These are phyloP conservation scores for Rhabdornis inornatus DNA, from an alignment of 2,113 vertebrate species.

Conservation along the genomic window DNA sequence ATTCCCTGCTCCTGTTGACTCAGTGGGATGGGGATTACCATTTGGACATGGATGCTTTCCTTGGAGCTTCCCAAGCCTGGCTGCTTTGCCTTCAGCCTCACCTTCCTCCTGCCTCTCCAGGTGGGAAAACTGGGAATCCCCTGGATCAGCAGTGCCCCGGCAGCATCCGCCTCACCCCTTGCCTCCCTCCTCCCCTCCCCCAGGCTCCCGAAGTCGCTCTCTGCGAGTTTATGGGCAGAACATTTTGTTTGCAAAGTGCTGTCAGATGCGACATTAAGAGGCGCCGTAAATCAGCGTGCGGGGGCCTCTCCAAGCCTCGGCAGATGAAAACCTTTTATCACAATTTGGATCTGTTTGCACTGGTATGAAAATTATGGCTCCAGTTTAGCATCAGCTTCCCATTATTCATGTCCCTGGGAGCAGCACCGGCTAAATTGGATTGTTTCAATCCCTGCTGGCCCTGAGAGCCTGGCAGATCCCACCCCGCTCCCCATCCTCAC, in stretches of 20 bases:
- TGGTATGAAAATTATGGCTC: slow-evolving; percentile 71
- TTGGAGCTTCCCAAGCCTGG: not conserved
- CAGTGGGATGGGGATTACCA: fast-evolving
- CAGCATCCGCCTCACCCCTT: not conserved
- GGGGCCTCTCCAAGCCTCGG: slow-evolving; percentile 49
- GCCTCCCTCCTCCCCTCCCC: not conserved
- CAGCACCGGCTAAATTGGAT: slow-evolving; percentile 54
- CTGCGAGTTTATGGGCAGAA: slow-evolving; percentile 53
- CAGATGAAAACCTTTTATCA: slow-evolving; percentile 73
- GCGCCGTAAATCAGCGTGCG: slow-evolving; percentile 59
- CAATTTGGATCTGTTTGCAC: slow-evolving; percentile 71
- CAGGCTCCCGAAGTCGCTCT: not conserved
- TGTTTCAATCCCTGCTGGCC: slow-evolving; percentile 47
- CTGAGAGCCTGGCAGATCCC: not conserved
- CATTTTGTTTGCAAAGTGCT: slow-evolving; percentile 65
- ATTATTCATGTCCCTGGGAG: slow-evolving; percentile 67
- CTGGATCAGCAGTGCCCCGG: not conserved
- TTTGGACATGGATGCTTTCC: not conserved
- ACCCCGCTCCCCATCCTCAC: not conserved
- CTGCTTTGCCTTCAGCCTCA: not conserved
- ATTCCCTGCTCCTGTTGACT: not conserved
- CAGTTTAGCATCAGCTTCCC: slow-evolving; percentile 64
- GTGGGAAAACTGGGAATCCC: fast-evolving
- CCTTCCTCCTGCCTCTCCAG: not conserved
- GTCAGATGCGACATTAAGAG: slow-evolving; percentile 68